Conservation (phyloP, 2,888 invertebrate genomes). For the Metallyticus violacea region DNA sequence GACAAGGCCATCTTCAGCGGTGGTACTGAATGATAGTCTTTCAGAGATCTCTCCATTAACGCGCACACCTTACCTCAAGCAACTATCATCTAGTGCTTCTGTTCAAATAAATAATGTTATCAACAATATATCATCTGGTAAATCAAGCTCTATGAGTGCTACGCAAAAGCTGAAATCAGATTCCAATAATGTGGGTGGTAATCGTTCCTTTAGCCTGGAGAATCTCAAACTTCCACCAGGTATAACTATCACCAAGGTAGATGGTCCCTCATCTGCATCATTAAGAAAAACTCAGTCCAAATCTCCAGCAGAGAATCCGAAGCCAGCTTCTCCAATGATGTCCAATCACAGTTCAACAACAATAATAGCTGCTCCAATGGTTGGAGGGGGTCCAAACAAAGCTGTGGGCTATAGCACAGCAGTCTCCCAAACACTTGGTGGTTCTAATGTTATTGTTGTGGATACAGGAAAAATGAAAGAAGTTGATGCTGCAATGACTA, state of each 20-base stretch:
- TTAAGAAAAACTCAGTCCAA: conserved; percentile 42
- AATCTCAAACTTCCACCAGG: conserved; percentile 71
- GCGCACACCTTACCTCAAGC: not conserved
- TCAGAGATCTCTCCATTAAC: not conserved
- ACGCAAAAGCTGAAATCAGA: conserved; percentile 3
- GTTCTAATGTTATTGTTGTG: conserved; percentile 58
- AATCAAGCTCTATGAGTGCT: not conserved
- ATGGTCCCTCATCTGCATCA: conserved; percentile 46
- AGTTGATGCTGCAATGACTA: conserved; percentile 37
- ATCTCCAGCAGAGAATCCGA: conserved; percentile 39
- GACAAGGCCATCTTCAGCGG: not conserved
- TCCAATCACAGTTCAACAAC: conserved; percentile 38
- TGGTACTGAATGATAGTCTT: not conserved
- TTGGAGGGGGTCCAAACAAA: not conserved
- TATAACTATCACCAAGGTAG: conserved; percentile 74
- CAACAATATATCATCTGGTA: conserved; percentile 1
- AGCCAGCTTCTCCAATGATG: not conserved
- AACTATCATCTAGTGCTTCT: not conserved
- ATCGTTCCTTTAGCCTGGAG: conserved; percentile 42
- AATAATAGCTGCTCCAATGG: conserved; percentile 45
- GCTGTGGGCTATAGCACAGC: not conserved
- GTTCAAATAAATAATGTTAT: conserved; percentile 23
- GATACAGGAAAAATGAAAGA: conserved; percentile 58
- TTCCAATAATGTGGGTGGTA: not conserved
- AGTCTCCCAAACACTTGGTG: conserved; percentile 31